Conservation (phyloP, 2,797 vertebrate species). For the Poliocrania exsul region DNA sequence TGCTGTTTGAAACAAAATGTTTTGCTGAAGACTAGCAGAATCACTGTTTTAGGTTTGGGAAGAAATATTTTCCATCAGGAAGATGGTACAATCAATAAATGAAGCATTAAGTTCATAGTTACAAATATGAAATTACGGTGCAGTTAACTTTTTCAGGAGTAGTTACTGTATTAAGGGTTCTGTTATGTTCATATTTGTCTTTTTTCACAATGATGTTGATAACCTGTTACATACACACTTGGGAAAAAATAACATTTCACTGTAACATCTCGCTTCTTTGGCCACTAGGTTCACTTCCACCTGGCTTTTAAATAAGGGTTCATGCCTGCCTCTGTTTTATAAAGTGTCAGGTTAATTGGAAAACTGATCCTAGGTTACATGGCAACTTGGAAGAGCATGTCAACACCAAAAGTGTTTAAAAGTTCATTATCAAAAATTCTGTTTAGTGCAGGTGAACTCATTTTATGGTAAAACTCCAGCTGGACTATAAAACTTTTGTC, state of each 20-base stretch:
- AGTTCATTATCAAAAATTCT: background rate
- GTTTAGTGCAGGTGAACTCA: background rate
- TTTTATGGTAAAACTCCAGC: constrained; percentile 10
- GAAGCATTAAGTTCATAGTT: background rate
- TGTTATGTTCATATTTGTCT: background rate
- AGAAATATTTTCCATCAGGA: background rate
- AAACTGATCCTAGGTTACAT: background rate
- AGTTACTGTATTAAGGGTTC: background rate
- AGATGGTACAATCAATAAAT: background rate
- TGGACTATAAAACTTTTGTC: background rate
- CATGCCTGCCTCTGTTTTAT: background rate
- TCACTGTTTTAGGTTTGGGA: background rate
- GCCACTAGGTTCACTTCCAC: background rate
- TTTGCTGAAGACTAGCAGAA: background rate
- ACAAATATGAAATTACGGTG: background rate
- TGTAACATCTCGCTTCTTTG: background rate
- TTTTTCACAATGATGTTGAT: background rate
- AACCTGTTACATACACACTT: background rate
- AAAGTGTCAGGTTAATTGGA: background rate
- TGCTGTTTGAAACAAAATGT: constrained; percentile 20
- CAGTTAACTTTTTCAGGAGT: constrained; percentile 7
- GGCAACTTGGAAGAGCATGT: background rate
- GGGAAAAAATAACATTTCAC: no score
- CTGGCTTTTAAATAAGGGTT: background rate
- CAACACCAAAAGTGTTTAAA: background rate